phyloP scores from a whole-genome alignment of 2,113 vertebrate genomes.

The Centropristis striata region DNA sequence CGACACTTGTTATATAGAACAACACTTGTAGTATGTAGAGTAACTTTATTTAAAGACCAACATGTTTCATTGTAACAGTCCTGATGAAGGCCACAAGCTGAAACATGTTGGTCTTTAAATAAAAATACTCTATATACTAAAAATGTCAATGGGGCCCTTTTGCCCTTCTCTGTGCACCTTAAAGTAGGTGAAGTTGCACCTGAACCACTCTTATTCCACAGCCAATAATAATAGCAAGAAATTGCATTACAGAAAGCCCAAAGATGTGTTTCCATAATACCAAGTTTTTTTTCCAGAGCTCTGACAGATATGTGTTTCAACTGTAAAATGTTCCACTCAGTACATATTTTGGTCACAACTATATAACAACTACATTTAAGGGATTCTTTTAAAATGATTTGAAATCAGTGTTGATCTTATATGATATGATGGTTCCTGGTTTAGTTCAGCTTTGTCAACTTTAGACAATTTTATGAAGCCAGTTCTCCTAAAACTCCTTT shows the following conservation, averaged over 20 bases:
- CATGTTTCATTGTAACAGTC: no score
- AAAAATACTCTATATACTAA: no score
- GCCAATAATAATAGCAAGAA: neutral
- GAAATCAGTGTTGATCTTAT: neutral
- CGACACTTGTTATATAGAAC: no score
- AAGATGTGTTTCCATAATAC: neutral
- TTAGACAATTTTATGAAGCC: neutral
- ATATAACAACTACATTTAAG: neutral
- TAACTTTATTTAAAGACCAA: no score
- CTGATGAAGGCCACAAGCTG: no score
- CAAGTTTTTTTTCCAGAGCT: neutral
- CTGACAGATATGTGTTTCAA: neutral
- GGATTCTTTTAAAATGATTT: neutral
- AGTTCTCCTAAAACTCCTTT: neutral
- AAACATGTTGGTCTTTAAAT: no score
- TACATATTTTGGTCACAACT: neutral
- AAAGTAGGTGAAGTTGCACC: no score
- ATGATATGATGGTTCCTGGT: neutral
- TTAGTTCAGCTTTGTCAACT: neutral
- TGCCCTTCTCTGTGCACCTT: no score
- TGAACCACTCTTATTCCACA: no score
- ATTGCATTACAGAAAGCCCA: neutral
- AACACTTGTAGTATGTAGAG: no score
- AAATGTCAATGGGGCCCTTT: no score
- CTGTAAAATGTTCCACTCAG: neutral